Evolutionary conservation across 2,797 vertebrate genomes (phyloP).

Genomic region (Buphagus erythrorhynchus): DNA sequence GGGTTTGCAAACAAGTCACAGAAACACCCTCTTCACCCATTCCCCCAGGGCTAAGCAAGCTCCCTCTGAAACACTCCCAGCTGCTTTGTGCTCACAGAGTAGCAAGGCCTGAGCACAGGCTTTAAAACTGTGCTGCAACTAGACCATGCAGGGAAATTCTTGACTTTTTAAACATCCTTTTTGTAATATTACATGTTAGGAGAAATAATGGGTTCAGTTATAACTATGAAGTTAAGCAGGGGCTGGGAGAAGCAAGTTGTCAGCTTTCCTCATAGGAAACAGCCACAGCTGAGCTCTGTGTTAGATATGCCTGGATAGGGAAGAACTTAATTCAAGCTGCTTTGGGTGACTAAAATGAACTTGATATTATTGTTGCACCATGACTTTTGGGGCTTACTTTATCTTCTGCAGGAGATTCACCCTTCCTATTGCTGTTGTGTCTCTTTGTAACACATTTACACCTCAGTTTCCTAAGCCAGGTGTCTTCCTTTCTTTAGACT

Average conservation of each 20-base stretch:
- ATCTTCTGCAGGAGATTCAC: background rate
- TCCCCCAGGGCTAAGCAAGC: background rate
- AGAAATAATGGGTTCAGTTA: background rate
- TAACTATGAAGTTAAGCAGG: background rate
- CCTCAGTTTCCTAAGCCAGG: background rate
- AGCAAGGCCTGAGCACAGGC: background rate
- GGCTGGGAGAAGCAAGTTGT: background rate
- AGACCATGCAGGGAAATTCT: background rate
- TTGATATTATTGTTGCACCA: background rate
- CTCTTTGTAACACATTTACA: background rate
- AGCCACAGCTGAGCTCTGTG: background rate
- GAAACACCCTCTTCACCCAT: conserved; percentile 7
- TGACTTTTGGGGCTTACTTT: background rate
- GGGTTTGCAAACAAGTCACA: conserved; percentile 45
- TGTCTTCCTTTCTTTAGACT: background rate
- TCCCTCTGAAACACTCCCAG: background rate
- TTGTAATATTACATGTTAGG: background rate
- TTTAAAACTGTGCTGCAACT: background rate
- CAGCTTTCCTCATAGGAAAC: background rate
- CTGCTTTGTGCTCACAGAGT: background rate
- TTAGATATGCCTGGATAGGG: background rate
- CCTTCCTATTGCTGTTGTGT: background rate
- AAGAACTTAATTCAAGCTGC: background rate
- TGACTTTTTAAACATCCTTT: background rate
- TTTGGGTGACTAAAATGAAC: background rate